These are phyloP conservation scores for Portevinia maculata DNA, from an alignment of 2,888 invertebrate species.

Conservation along the genomic window DNA sequence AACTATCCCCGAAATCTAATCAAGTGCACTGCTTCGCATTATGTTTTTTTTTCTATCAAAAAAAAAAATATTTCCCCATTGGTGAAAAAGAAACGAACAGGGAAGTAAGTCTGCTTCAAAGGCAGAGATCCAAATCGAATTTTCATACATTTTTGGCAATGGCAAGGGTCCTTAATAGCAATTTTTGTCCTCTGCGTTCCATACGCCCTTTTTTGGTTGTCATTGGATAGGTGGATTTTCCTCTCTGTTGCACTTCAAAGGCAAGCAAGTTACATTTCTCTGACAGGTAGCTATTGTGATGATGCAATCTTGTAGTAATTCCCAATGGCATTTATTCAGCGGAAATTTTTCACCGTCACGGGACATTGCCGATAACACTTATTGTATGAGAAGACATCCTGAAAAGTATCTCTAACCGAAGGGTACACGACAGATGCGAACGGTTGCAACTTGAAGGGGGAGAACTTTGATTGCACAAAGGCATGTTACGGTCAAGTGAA, in stretches of 20 bases:
- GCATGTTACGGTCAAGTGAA: constrained; percentile 53
- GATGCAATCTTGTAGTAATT: constrained; percentile 44
- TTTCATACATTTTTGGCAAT: constrained; percentile 20
- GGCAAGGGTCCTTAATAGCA: constrained; percentile 45
- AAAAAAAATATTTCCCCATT: constrained; percentile 26
- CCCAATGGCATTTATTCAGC: constrained; percentile 61
- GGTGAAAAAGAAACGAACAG: constrained; percentile 13
- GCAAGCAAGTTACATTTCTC: constrained; percentile 41
- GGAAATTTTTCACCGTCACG: constrained; percentile 53
- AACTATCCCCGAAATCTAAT: constrained; percentile 57
- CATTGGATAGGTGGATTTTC: constrained; percentile 60
- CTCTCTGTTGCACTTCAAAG: constrained; percentile 67
- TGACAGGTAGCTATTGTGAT: constrained; percentile 55
- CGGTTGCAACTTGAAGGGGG: constrained; percentile 4
- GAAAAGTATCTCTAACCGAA: not conserved
- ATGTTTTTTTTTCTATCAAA: constrained; percentile 8
- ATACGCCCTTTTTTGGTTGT: constrained; percentile 3
- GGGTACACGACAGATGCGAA: not conserved
- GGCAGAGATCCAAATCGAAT: constrained; percentile 61
- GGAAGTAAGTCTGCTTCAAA: not conserved
- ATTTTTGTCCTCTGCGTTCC: constrained; percentile 15
- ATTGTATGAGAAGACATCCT: not conserved
- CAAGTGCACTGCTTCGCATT: constrained; percentile 54
- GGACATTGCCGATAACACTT: constrained; percentile 56
- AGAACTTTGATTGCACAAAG: constrained; percentile 35